A percentile compares a stretch with the other conserved stretches of the same genome.
Evolutionary conservation across 2,797 vertebrate genomes (phyloP).

Genomic region (Discoglossus pictus): DNA sequence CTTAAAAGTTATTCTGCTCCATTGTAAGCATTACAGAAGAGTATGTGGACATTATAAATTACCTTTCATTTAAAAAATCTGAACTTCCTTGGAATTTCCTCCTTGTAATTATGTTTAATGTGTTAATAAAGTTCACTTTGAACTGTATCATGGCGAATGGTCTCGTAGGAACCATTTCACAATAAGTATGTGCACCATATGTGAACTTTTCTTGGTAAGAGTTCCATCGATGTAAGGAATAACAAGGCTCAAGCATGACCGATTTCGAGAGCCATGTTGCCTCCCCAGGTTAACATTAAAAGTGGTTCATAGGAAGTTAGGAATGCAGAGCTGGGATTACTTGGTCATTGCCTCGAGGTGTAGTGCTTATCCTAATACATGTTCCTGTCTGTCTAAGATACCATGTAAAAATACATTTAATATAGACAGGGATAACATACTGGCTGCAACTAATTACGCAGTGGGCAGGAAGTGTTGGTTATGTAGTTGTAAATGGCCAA

Average conservation of each 20-base stretch:
- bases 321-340: constrained; percentile 65
- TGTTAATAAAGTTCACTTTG: constrained; percentile 72
- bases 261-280: constrained; percentile 56
- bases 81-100: constrained; percentile 70
- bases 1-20: constrained; percentile 63
- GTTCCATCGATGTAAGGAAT: constrained; percentile 49
- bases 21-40: constrained; percentile 62
- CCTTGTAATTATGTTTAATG: constrained; percentile 68
- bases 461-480: too few species aligned
- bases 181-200: constrained; percentile 64
- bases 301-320: constrained; percentile 64
- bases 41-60: constrained; percentile 63
- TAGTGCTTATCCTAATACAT: constrained; percentile 59
- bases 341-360: constrained; percentile 64
- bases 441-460: background rate
- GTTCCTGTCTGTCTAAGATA: constrained; percentile 61
- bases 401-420: constrained; percentile 45
- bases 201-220: constrained; percentile 53
- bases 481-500: too few species aligned
- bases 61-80: constrained; percentile 62
- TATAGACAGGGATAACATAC: background rate
- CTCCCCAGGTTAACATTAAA: constrained; percentile 62
- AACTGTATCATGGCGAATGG: constrained; percentile 64
- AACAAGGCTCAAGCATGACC: constrained; percentile 54
- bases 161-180: constrained; percentile 64